These are phyloP conservation scores for Oryzias javanicus DNA, from an alignment of 2,113 vertebrate genomes.

Conservation along the genomic window DNA sequence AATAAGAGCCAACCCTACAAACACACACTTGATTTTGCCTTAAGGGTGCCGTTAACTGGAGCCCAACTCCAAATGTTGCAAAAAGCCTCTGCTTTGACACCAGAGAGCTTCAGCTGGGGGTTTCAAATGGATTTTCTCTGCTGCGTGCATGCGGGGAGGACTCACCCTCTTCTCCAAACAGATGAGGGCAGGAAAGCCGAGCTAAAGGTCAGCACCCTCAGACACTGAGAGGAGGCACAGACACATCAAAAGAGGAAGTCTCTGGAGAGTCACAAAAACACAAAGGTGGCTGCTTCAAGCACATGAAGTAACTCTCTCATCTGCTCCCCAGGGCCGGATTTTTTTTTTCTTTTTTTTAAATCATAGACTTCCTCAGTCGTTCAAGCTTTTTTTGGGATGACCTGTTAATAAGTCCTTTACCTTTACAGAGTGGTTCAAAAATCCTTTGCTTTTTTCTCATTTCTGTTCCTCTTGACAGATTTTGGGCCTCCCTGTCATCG, in stretches of 20 bases:
- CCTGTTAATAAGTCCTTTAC: no score
- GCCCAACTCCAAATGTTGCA: constrained; percentile 56
- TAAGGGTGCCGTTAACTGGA: constrained; percentile 37
- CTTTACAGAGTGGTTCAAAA: no score
- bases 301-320: background rate
- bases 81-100: constrained; percentile 18
- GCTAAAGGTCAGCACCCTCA: constrained; percentile 56
- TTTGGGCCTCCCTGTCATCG: no score
- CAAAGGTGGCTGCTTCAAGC: constrained; percentile 9
- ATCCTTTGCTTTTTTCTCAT: no score
- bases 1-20: constrained; percentile 8
- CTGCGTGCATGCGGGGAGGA: constrained; percentile 12
- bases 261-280: constrained; percentile 49
- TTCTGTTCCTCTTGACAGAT: no score
- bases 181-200: constrained; percentile 42
- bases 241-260: constrained; percentile 61
- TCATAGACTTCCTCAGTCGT: background rate
- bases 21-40: constrained; percentile 22
- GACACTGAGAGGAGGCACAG: constrained; percentile 38
- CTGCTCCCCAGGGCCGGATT: background rate
- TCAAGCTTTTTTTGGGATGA: background rate
- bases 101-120: constrained; percentile 25
- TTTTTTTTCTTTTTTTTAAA: background rate
- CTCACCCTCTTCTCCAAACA: constrained; percentile 42
- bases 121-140: constrained; percentile 61